phyloP scores from a whole-genome alignment of 2,797 vertebrate genomes.

The Leptodactylus fallax region DNA sequence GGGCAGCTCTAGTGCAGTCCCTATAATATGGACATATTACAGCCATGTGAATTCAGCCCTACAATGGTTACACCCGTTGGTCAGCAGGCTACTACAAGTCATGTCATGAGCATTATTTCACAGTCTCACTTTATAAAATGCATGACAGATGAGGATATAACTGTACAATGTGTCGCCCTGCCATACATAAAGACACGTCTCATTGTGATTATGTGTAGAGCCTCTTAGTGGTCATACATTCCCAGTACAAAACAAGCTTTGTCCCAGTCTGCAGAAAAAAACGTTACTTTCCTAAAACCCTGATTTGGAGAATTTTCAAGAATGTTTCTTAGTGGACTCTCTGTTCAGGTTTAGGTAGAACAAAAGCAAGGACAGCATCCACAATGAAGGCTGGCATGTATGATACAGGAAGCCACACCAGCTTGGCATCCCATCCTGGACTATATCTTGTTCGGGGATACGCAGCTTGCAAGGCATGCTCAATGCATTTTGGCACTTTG shows the following conservation, averaged over 20 bases:
- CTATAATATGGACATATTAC: too few relatives aligned
- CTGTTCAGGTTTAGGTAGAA: constrained; percentile 87
- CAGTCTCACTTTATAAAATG: neutral
- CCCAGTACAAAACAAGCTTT: neutral
- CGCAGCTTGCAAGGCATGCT: constrained; percentile 85
- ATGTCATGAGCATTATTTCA: neutral
- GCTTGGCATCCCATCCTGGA: constrained; percentile 93
- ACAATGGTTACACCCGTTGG: too few relatives aligned
- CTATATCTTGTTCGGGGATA: constrained; percentile 90
- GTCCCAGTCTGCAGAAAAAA: neutral
- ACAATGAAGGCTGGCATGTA: constrained; percentile 89
- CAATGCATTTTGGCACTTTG: constrained; percentile 90
- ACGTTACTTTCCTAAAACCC: neutral
- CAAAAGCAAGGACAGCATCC: constrained; percentile 80
- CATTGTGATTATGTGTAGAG: neutral
- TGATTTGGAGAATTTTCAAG: neutral
- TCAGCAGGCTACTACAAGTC: neutral
- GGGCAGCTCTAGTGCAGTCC: too few relatives aligned
- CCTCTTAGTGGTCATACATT: neutral
- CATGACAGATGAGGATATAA: neutral
- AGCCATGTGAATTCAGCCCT: too few relatives aligned
- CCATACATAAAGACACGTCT: neutral
- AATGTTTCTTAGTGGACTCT: constrained; percentile 70
- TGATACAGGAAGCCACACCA: constrained; percentile 91
- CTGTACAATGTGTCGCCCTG: neutral